Evolutionary conservation across 2,888 invertebrate species (phyloP).

Genomic region (Magallana nippona): DNA sequence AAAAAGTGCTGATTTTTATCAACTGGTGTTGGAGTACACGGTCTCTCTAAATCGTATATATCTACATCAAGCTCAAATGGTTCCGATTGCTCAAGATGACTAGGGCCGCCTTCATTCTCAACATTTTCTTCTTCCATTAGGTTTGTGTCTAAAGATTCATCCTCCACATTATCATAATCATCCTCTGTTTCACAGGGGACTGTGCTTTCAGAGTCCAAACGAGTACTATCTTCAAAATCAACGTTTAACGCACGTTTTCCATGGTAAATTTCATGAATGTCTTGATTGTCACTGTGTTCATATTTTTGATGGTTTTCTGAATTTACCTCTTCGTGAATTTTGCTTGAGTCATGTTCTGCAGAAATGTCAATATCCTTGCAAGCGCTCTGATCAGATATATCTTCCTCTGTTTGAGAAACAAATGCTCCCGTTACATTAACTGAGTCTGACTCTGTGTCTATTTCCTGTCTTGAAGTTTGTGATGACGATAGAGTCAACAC

Average conservation of each 20-base stretch:
- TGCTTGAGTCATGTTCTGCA: slow-evolving; percentile 50
- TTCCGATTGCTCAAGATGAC: not conserved
- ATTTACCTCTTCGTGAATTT: slow-evolving; percentile 55
- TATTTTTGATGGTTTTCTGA: slow-evolving; percentile 51
- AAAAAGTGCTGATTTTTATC: slow-evolving; percentile 70
- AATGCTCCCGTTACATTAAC: slow-evolving; percentile 58
- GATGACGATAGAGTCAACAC: slow-evolving; percentile 61
- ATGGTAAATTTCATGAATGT: slow-evolving; percentile 61
- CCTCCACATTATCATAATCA: slow-evolving; percentile 40
- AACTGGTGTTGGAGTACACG: slow-evolving; percentile 81
- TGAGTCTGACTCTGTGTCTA: slow-evolving; percentile 64
- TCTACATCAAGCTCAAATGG: slow-evolving; percentile 66
- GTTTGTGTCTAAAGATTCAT: slow-evolving; percentile 36
- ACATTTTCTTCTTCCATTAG: slow-evolving; percentile 2
- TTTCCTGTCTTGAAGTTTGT: slow-evolving; percentile 52
- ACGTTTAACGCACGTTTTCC: slow-evolving; percentile 70
- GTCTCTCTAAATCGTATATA: slow-evolving; percentile 82
- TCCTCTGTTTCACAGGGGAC: slow-evolving; percentile 50
- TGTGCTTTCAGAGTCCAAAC: not conserved
- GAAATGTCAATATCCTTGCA: slow-evolving; percentile 50
- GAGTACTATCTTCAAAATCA: slow-evolving; percentile 37
- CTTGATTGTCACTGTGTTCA: slow-evolving; percentile 47
- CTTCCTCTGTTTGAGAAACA: slow-evolving; percentile 57
- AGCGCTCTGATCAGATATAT: slow-evolving; percentile 59
- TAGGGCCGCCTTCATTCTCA: not conserved